phyloP scores from a whole-genome alignment of 1,140 invertebrate genomes.

The Magallana gigas region DNA sequence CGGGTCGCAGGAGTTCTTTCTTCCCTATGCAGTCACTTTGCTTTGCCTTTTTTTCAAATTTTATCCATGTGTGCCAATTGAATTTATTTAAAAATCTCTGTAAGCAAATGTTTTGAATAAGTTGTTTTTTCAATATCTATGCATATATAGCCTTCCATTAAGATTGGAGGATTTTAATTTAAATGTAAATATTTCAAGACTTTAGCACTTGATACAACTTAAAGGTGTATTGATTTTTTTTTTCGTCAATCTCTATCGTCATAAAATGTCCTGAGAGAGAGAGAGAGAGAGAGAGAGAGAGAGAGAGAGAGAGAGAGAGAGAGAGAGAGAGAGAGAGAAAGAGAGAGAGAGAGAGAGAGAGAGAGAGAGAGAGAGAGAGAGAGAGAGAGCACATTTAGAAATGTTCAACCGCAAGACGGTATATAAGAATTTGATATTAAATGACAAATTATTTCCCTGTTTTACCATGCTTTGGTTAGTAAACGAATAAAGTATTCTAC shows the following conservation, averaged over 20 bases:
- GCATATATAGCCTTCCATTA: background rate
- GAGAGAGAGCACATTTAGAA: too few species aligned
- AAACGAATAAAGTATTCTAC: too few species aligned
- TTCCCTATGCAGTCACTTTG: background rate
- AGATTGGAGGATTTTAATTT: background rate
- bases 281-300: too few species aligned
- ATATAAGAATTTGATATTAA: too few species aligned
- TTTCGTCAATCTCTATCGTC: background rate
- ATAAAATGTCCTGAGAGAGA: too few species aligned
- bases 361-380: too few species aligned
- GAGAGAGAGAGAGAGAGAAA: too few species aligned
- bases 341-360: too few species aligned
- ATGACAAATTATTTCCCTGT: too few species aligned
- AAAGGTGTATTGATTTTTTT: background rate
- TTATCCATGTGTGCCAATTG: background rate
- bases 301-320: too few species aligned
- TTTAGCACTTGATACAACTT: slow-evolving; percentile 20
- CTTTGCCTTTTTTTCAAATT: background rate
- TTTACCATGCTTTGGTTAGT: too few species aligned
- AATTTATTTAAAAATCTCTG: slow-evolving; percentile 29
- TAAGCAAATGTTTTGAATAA: slow-evolving; percentile 19
- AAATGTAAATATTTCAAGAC: slow-evolving; percentile 18
- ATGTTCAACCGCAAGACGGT: too few species aligned
- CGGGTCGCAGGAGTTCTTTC: background rate
- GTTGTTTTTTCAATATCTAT: background rate